Evolutionary conservation across 1,140 invertebrate genomes (phyloP).

Genomic region (Neotoxoptera formosana): DNA sequence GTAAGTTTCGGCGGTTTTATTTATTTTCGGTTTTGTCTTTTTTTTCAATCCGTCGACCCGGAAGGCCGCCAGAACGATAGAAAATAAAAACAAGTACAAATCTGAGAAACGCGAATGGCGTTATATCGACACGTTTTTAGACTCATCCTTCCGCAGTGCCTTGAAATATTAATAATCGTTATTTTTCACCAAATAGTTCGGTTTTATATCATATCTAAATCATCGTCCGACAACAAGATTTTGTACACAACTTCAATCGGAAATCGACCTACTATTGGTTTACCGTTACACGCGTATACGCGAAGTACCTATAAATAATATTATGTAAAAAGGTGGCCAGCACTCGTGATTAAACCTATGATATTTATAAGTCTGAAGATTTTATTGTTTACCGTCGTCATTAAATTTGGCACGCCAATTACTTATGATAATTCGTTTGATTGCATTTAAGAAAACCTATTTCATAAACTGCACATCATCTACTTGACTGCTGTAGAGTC

Average conservation of each 20-base stretch:
- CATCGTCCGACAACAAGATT: not conserved
- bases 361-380: not conserved
- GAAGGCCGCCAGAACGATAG: not conserved
- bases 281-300: not conserved
- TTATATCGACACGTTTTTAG: not conserved
- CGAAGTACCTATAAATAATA: not conserved
- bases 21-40: no score
- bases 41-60: not conserved
- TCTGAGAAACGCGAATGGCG: not conserved
- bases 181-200: not conserved
- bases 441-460: not conserved
- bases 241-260: not conserved
- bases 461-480: not conserved
- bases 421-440: not conserved
- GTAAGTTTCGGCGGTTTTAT: not conserved
- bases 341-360: not conserved
- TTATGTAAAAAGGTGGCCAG: not conserved
- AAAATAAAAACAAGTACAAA: not conserved
- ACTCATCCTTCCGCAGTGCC: not conserved
- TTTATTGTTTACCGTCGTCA: not conserved
- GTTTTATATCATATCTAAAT: not conserved
- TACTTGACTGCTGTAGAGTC: not conserved
- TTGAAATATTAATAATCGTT: not conserved
- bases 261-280: not conserved
- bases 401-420: not conserved